Base-by-base conservation (phyloP, 2,113 vertebrate species). In the Podilymbus podiceps region DNA sequence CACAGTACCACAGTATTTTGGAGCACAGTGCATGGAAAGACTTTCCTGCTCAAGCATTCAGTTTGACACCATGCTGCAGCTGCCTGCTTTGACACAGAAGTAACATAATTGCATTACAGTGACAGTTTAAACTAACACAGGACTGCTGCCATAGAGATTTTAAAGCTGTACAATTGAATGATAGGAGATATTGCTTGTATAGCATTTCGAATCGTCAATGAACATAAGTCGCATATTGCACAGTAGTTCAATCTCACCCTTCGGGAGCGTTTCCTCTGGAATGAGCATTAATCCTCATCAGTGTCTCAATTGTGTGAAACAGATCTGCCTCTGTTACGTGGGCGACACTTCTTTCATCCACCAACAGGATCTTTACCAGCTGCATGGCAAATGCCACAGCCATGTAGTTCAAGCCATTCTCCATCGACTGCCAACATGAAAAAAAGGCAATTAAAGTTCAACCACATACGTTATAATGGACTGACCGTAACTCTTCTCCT, bases 371-470 rank as follows among this genome's bases (percentile, higher is more conserved):
- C 97, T 99, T 99, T 69, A 99, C 99, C 97, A 99, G 80, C 85
- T 99, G 99, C 99, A 99, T 99, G 95, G 99, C 99, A 87, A 99
- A 99, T 0, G 99, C 99, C 82, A 99, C 99, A 0, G 99, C 99
- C 99, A 99, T 99, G 97, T 99, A 99, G 97, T 99, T 99, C 97
- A 99, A 97, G 69, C 99, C 99, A 33, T 99, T 99, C 95, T 99
- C 99, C 99, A 99, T 99, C 1, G 99, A 99, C 99, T 99, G 96
- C 30, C 53, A 93, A 98, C 4, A 89, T 2, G 24, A 83, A 81
- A 97, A 81, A 97, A 75, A 79, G 86, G 79, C 23, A 79, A 40
- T 24, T 40, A n/a, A 71, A 92, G 58, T 82, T 86, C 67, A 20
- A 17, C 11, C 49, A 85, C 55, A 75, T 21, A 56, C 19, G 58